Evolutionary conservation across 2,888 invertebrate species (phyloP).

Genomic region (Folsomia candida): DNA sequence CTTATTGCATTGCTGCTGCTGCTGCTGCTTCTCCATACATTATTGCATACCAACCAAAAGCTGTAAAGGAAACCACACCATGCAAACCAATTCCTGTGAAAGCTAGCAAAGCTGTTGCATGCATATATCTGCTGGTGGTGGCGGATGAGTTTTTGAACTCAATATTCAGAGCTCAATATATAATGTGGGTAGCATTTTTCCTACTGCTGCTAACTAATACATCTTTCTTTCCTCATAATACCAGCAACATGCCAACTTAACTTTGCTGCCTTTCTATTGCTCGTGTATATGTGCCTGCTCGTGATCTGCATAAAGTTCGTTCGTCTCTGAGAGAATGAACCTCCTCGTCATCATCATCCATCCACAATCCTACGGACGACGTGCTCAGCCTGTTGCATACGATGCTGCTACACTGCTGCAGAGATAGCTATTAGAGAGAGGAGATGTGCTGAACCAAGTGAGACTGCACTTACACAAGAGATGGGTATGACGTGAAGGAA

Average conservation of each 20-base stretch:
- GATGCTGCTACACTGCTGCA: not conserved
- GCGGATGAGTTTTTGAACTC: constrained; percentile 6
- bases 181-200: not conserved
- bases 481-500: too few species aligned
- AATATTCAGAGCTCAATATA: constrained; percentile 1
- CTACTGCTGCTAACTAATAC: not conserved
- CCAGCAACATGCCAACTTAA: constrained; percentile 13
- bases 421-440: not conserved
- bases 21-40: not conserved
- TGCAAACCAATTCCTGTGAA: not conserved
- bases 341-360: not conserved
- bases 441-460: not conserved
- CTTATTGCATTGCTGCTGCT: not conserved
- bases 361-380: not conserved
- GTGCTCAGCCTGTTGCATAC: not conserved
- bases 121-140: not conserved
- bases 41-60: not conserved
- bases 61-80: not conserved
- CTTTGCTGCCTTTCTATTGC: too few species aligned
- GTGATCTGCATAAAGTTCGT: constrained; percentile 24
- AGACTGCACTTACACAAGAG: too few species aligned
- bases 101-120: not conserved
- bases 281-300: not conserved
- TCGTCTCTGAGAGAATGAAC: constrained; percentile 5
- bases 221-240: constrained; percentile 7